Percentiles rank a stretch among this genome's conserved stretches.
Evolutionary conservation across 2,888 invertebrate species (phyloP).

Genomic region (Arrhopalites spinosus): DNA sequence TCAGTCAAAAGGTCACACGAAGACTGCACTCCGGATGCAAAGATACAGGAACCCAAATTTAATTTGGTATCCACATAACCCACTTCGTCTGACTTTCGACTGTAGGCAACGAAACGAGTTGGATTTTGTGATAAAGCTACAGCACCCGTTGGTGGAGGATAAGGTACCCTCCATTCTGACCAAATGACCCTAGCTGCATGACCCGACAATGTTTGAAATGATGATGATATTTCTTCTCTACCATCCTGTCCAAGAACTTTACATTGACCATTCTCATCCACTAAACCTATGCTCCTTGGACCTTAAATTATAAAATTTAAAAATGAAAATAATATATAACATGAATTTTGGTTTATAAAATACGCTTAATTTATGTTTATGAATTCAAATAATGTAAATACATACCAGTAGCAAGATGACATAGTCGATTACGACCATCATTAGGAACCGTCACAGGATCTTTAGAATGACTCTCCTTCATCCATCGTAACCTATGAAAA

Average conservation of each 20-base stretch:
- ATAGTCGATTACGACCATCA: neutral
- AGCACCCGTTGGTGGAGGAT: constrained; percentile 69
- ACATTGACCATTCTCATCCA: constrained; percentile 23
- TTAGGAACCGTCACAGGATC: constrained; percentile 58
- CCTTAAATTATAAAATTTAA: constrained; percentile 1
- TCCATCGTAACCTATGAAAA: constrained; percentile 66
- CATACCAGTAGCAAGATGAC: constrained; percentile 22
- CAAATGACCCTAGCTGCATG: constrained; percentile 76
- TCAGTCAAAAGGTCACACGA: constrained; percentile 69
- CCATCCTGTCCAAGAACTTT: constrained; percentile 8
- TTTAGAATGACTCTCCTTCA: constrained; percentile 61
- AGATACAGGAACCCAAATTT: constrained; percentile 65
- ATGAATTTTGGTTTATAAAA: neutral
- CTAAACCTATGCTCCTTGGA: constrained; percentile 17
- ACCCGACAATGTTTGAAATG: constrained; percentile 61
- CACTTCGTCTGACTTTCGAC: constrained; percentile 61
- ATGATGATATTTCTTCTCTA: constrained; percentile 1
- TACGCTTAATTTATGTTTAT: neutral
- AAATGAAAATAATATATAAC: neutral
- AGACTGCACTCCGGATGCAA: constrained; percentile 55
- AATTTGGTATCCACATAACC: constrained; percentile 69
- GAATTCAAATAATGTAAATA: neutral
- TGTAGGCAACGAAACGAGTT: constrained; percentile 50
- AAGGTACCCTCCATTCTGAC: constrained; percentile 75
- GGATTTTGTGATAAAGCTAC: constrained; percentile 61